Conservation (phyloP, 2,113 vertebrate species). For the Oreochromis aureus region DNA sequence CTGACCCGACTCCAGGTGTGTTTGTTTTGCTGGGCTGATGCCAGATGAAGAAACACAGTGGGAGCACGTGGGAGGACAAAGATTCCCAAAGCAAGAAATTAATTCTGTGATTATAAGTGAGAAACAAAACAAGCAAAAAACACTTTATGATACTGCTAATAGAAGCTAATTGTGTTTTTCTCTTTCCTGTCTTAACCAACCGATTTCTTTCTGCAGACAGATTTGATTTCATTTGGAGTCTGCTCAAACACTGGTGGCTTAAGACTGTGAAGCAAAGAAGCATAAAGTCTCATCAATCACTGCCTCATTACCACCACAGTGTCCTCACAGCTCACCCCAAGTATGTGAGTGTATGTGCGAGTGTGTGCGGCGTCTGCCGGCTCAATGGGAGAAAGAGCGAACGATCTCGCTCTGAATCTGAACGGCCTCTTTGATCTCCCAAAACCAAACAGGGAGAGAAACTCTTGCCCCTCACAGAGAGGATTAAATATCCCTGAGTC, state of each 20-base stretch:
- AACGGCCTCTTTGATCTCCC: conserved; percentile 68
- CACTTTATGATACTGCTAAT: neutral
- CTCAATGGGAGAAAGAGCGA: conserved; percentile 43
- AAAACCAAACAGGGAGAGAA: conserved; percentile 68
- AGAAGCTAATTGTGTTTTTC: neutral
- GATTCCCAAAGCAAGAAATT: neutral
- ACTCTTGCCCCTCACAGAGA: conserved; percentile 67
- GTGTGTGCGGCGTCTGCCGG: conserved; percentile 8
- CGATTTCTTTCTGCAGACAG: neutral
- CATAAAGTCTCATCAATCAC: conserved; percentile 54
- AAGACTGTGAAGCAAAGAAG: conserved; percentile 12
- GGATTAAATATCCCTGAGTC: conserved; percentile 77
- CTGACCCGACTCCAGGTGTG: neutral
- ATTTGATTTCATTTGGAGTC: conserved; percentile 3
- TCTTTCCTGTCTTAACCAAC: neutral
- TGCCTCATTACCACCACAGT: conserved; percentile 53
- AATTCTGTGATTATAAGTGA: neutral
- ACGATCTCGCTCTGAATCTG: conserved; percentile 63
- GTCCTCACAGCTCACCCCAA: conserved; percentile 13
- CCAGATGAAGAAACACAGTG: neutral
- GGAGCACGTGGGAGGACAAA: neutral
- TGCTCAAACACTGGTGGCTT: neutral
- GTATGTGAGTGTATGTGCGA: neutral
- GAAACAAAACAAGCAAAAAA: neutral
- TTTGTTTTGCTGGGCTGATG: neutral